Base-by-base conservation (phyloP, 92 coral and sea anemone genomes). In the Epizoanthus stellaris region DNA sequence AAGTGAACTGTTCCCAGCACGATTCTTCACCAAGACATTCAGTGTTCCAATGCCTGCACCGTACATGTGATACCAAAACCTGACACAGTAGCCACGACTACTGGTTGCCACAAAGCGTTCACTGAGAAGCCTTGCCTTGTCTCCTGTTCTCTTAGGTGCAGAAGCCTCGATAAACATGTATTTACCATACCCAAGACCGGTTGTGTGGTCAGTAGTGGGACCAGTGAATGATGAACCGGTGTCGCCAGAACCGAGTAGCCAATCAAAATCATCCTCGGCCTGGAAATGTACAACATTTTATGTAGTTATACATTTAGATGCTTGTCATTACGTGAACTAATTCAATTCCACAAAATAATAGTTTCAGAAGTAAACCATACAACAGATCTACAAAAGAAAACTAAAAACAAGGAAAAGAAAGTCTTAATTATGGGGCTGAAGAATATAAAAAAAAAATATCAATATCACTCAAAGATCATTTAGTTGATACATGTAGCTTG, bases 51-150 rank as follows among this genome's bases (percentile, higher is more conserved):
- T 92, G 70, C 93, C 75, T 5, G 88, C 89, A 0, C 99, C 99
- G 68, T 94, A 91, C 99, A 96, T 96, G 86, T 96, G 98, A 59
- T 94, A 96, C 99, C 99, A 96, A 86, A 96, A 96, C 87, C 92
- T 93, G 16, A 96, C 82, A 80, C 99, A 96, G 82, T 85, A 82
- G 13, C 99, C 99, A 45, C 84, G 90, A 43, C 75, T 79, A 53
- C 92, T 91, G 38, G 99, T 93, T 20, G 95, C 81, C 1, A 57
- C 77, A 76, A 96, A 96, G 45, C 99, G 98, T 61, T 92, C 99
- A 67, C 95, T 94, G 60, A 92, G 86, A 25, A 95, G 89, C 63
- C 99, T 90, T 7, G 99, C 99, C 80, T 94, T 96, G 67, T 94
- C 89, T 8, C 98, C 98, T 36, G 71, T 81, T 36, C 85, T 42